Base-by-base conservation (phyloP, 2,797 vertebrate species). In the Clarias pachynema region DNA sequence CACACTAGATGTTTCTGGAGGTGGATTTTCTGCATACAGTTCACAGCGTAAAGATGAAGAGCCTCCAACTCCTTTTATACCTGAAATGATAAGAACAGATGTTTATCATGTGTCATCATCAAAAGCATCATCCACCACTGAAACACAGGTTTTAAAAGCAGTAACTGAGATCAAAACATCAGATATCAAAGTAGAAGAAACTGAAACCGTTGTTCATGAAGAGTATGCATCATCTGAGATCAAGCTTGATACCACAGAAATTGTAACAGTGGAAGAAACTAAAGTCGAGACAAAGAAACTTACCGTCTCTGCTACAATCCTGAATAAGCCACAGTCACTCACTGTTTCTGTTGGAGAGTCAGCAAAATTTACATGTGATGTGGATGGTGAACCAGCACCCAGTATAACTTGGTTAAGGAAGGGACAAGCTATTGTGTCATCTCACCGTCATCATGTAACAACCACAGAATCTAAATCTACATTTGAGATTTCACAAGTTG, bases 321-420 rank as follows among this genome's bases (percentile, higher is more conserved):
- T 98, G 86, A 97, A 94, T 57, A 99, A 96, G 92, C 98, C 98
- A 53, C 94, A 93, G 70, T 99, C 98, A 56, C 44, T 98, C 70
- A 97, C 94, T 0, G 96, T 99, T 83, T 94, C 95, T 20, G 97
- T 98, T 92, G 97, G 98, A 44, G 96, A 96, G 37, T 89, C 92
- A 0, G 97, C 95, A 44, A 96, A 95, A 90, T 99, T 99, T 93
- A 95, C 95, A 62, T 98, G 97, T 81, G 97, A 98, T 0, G 95
- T 96, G 20, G 96, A 97, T 83, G 98, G 98, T 12, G 97, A 98
- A 37, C 98, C 98, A 24, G 91, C 94, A 81, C 97, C 98, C 77
- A 93, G 90, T 79, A 94, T 98, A 85, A 96, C 93, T 44, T 99
- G 98, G 98, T 82, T 96, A 85, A 96, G 62, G 14, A 95, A 95